A percentile compares a stretch with the other conserved stretches of the same genome.
Evolutionary conservation across 1,140 invertebrate species (phyloP).

Genomic region (Stegodyphus dumicola): DNA sequence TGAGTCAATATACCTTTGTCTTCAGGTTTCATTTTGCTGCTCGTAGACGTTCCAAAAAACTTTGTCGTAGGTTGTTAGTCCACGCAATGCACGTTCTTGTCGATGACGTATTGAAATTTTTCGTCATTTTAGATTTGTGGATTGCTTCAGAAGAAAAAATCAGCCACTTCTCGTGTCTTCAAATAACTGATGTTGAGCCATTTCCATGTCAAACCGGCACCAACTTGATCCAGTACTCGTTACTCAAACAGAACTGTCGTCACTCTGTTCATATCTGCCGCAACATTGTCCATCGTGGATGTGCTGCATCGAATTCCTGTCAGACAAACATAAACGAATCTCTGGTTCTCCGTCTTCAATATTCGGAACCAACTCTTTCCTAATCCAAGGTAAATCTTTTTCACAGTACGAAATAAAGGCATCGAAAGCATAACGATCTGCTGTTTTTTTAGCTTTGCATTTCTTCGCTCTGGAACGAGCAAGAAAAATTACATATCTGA

Average conservation of each 20-base stretch:
- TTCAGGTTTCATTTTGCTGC: constrained; percentile 7
- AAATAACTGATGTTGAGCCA: constrained; percentile 37
- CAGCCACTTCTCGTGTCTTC: constrained; percentile 39
- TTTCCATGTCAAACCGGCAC: constrained; percentile 63
- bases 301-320: constrained; percentile 64
- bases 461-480: background rate
- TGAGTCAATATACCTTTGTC: constrained; percentile 7
- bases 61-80: constrained; percentile 20
- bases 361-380: constrained; percentile 2
- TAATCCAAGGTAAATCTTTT: constrained; percentile 16
- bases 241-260: constrained; percentile 63
- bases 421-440: constrained; percentile 8
- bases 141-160: constrained; percentile 44
- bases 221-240: constrained; percentile 63
- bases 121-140: constrained; percentile 11
- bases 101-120: constrained; percentile 52
- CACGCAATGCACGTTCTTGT: constrained; percentile 50
- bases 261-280: constrained; percentile 61
- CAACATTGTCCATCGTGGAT: constrained; percentile 64
- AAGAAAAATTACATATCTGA: constrained; percentile 1
- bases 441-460: background rate
- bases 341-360: constrained; percentile 11
- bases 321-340: constrained; percentile 63
- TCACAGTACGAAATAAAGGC: constrained; percentile 44
- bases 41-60: constrained; percentile 43